Evolutionary conservation across 2,888 invertebrate species (phyloP).

Genomic region (Cerceris rybyensis): DNA sequence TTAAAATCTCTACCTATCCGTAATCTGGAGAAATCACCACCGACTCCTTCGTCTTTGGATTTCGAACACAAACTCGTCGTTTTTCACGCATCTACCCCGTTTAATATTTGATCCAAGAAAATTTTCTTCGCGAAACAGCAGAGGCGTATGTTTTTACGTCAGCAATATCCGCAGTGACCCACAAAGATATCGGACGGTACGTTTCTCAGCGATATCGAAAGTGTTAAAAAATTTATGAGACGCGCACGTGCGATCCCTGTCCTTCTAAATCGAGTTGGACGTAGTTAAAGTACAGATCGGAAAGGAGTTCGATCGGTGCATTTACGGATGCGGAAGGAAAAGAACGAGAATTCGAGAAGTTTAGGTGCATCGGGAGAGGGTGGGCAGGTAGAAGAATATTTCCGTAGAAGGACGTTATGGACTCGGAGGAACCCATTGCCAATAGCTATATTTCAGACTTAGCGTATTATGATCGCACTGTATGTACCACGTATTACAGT

Average conservation of each 20-base stretch:
- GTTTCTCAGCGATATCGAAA: constrained; percentile 12
- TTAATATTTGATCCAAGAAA: constrained; percentile 22
- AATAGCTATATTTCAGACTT: constrained; percentile 72
- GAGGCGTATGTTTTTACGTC: constrained; percentile 34
- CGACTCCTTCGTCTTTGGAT: too few species aligned
- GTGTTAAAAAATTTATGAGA: constrained; percentile 29
- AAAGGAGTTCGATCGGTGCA: constrained; percentile 4
- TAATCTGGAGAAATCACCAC: too few species aligned
- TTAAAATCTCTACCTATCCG: not conserved
- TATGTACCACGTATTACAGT: constrained; percentile 34
- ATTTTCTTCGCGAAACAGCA: constrained; percentile 24
- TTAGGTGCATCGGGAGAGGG: not conserved
- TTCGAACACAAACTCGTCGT: not conserved
- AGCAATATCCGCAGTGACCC: constrained; percentile 47
- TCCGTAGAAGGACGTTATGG: constrained; percentile 30
- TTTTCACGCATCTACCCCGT: not conserved
- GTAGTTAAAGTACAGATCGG: constrained; percentile 15
- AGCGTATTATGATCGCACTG: constrained; percentile 68
- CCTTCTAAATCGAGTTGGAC: not conserved
- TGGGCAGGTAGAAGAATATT: constrained; percentile 31
- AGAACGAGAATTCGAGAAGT: constrained; percentile 8
- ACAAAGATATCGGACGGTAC: constrained; percentile 41
- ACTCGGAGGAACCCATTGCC: constrained; percentile 41
- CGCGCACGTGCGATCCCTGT: constrained; percentile 16
- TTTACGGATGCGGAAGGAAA: constrained; percentile 1